Base-by-base conservation (phyloP, 2,797 vertebrate genomes). In the Potorous gilbertii region DNA sequence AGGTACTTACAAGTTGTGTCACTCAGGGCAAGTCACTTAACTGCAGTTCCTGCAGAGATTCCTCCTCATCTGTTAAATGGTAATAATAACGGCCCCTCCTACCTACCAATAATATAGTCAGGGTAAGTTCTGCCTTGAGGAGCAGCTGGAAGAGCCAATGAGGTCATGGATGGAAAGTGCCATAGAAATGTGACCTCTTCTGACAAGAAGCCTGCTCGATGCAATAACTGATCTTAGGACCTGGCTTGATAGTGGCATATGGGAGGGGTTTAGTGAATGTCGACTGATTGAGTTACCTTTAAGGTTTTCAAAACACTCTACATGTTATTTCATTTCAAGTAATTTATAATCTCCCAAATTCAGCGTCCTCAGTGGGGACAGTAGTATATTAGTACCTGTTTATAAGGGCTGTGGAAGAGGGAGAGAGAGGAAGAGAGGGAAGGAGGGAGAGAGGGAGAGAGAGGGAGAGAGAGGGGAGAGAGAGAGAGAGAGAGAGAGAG, bases 201-300 rank as follows among this genome's bases (percentile, higher is more conserved):
- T 56, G 55, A 56, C 6, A 4, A 21, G 55, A 56, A 56, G 55
- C 21, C 55, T 24, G 55, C 1, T 56, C 21, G 5, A 56, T 27
- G 56, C 5, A 56, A 8, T 28, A 5, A 62, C 59, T 34, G 34
- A 14, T 29, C 12, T 62, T 62, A 3, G 59, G 29, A 4, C 29
- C 29, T 14, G 59, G 59, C 4, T 4, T 1, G 8, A 31, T 14
- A 62, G 3, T 62, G 29, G 31, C 34, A 66, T 1, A n/a, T 4
- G n/a, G 34, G 0, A n/a, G 13, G 34, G 5, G 4, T 4, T n/a
- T n/a, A n/a, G 16, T n/a, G 34, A n/a, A 66, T n/a, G 62, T 5
- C 1, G 13, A 34, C 59, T 34, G 31, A 62, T 4, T 34, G 59
- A 62, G 11, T 4, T 62, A 62, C 31, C 59, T 62, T 59, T 59